A percentile compares a stretch with the other conserved stretches of the same genome.
Conservation (phyloP, 2,888 invertebrate species). For the Diarsia brunnea region DNA sequence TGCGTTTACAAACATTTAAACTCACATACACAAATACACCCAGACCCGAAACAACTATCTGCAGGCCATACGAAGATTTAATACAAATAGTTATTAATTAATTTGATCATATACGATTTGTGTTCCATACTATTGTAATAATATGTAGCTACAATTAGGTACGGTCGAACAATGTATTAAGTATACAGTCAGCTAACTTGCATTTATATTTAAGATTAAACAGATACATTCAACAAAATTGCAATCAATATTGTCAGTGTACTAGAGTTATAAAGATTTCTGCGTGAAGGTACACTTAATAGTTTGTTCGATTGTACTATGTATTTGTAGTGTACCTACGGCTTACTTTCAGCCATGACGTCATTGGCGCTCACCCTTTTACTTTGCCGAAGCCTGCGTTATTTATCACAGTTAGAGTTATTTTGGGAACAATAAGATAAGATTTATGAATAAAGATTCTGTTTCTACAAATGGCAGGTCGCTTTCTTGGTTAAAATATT, state of each 20-base stretch:
- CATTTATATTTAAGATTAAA: too few species aligned
- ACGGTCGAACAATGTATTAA: too few species aligned
- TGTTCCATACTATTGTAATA: not conserved
- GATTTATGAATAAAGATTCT: constrained; percentile 20
- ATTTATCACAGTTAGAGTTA: constrained; percentile 23
- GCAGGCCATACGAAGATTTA: too few species aligned
- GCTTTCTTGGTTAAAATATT: constrained; percentile 1
- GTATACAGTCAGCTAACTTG: too few species aligned
- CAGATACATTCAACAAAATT: too few species aligned
- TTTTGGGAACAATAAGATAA: constrained; percentile 20
- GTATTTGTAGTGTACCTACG: not conserved
- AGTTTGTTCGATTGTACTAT: too few species aligned
- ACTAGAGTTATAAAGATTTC: too few species aligned
- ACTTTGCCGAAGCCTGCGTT: not conserved
- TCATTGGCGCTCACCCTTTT: constrained; percentile 24
- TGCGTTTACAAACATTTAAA: too few species aligned
- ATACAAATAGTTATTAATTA: too few species aligned
- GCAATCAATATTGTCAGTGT: too few species aligned
- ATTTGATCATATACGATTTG: not conserved
- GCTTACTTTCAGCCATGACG: constrained; percentile 12
- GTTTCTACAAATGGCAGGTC: not conserved
- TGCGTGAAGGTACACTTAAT: not conserved
- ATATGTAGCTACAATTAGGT: not conserved
- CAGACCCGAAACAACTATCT: too few species aligned
- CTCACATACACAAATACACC: too few species aligned